Base-by-base conservation (phyloP, 2,888 invertebrate species). In the Linnaemya vulpina region DNA sequence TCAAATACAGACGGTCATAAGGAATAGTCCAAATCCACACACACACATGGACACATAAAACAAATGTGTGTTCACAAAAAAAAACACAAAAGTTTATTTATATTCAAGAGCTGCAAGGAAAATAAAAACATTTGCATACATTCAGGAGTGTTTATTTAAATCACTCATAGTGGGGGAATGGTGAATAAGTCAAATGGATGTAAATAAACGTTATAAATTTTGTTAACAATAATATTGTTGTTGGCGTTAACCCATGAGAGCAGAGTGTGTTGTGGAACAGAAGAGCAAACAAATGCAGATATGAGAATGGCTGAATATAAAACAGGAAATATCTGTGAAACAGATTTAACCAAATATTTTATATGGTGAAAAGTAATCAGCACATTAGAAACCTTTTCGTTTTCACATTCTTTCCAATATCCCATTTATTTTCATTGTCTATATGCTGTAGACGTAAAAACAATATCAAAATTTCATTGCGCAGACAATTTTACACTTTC, bases 401-500 rank as follows among this genome's bases (percentile, higher is more conserved):
- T 30, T 30, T 30, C 30, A 30, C 5, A 30, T 49, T 8, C 17
- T 20, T 20, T 51, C 8, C 51, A 20, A 17, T 46, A 8, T 22
- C 10, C 1, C 10, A 17, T 38, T 40, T n/a, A n/a, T 20, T 3
- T 15, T 40, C 67, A 80, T 58, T 51, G 67, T 79, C 2, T 55
- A 4, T 9, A 20, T n/a, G 38, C n/a, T 22, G 30, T 25, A 71
- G 53, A 79, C 63, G 9, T 46, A 58, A 62, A 43, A 25, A n/a
- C 30, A 17, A 58, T 74, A 49, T 68, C 30, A 25, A 62, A 68
- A 77, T 71, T 53, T 53, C 30, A 22, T 60, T 68, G 62, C 43
- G 75, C 53, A 68, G 74, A 78, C 70, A 75, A 68, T 68, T 81
- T 75, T 53, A 75, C 76, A 76, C 49, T 76, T 63, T 75, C 58